Base-by-base conservation (phyloP, 2,888 invertebrate species). In the Scaeva pyrastri region DNA sequence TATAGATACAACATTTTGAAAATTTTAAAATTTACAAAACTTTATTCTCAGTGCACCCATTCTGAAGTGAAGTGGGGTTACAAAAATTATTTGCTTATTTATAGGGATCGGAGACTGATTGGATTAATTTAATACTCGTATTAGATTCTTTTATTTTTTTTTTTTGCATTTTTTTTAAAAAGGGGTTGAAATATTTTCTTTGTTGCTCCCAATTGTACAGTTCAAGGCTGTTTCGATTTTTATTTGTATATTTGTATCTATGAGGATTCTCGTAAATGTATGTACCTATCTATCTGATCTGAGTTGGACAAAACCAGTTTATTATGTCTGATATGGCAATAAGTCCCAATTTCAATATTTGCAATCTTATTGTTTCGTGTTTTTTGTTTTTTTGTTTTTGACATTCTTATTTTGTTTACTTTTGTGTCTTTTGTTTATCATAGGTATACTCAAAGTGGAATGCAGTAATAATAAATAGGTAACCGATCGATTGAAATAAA, bases 291-390 rank as follows among this genome's bases (percentile, higher is more conserved):
- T 31, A 5, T 31, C 58, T 74, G 83, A 71, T 72, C 76, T 43
- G 31, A 79, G 48, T 75, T 71, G 64, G 74, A 75, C 58, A 75
- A 75, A 64, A 62, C 79, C 50, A 64, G 73, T 74, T 74, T 48
- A 21, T 19, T 60, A 36, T 60, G 62, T 19, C 50, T 50, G 36
- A 62, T 45, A 64, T 66, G 66, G 31, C 48, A 66, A 48, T 66
- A 36, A 66, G 48, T 66, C 48, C 66, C 36, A 48, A 66, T 66
- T 50, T 68, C 52, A 68, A 68, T 68, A 68, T 68, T 68, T 14
- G 52, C 50, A 21, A 8, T 21, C 19, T 10, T 16, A 11, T 64
- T 60, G 14, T 55, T 48, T 11, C 10, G 10, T 50, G 21, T n/a
- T 19, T 19, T 12, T 45, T 36, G 19, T 26, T 41, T 6, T 23